phyloP scores from a whole-genome alignment of 2,113 vertebrate species.

The Accipiter cooperii region DNA sequence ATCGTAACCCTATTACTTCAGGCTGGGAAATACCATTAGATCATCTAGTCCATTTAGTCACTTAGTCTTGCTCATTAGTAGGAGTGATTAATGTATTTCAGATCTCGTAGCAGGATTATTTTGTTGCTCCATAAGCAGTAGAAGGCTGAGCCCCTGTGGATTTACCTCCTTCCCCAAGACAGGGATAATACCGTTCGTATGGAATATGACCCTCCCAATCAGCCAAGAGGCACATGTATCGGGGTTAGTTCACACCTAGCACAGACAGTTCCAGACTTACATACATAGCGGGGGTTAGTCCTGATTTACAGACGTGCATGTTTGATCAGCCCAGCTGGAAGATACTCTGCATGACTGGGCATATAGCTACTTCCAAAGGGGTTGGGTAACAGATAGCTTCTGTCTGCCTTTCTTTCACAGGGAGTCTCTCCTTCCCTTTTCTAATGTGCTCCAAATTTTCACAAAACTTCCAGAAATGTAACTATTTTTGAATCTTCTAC shows the following conservation, averaged over 20 bases:
- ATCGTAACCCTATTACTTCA: background rate
- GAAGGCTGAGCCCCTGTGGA: background rate
- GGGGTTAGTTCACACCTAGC: background rate
- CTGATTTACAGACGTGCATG: background rate
- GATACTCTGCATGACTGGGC: background rate
- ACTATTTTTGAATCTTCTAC: background rate
- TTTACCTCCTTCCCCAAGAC: background rate
- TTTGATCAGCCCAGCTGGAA: background rate
- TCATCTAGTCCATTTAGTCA: background rate
- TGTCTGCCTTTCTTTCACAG: background rate
- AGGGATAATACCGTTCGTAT: background rate
- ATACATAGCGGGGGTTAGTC: background rate
- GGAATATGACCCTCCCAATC: background rate
- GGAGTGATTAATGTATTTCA: background rate
- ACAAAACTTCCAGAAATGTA: background rate
- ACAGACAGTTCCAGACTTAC: background rate
- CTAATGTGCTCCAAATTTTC: background rate
- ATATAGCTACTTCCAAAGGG: background rate
- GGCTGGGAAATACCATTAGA: background rate
- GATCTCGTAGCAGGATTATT: background rate
- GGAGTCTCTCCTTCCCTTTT: background rate
- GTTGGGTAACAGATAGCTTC: background rate
- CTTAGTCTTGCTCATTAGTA: background rate
- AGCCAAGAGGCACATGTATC: background rate
- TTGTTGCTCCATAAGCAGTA: background rate